Evolutionary conservation across 1,140 invertebrate species (phyloP), one percentile per base, ranked within the genome.

Genomic region (Drosophila kohkoa): DNA sequence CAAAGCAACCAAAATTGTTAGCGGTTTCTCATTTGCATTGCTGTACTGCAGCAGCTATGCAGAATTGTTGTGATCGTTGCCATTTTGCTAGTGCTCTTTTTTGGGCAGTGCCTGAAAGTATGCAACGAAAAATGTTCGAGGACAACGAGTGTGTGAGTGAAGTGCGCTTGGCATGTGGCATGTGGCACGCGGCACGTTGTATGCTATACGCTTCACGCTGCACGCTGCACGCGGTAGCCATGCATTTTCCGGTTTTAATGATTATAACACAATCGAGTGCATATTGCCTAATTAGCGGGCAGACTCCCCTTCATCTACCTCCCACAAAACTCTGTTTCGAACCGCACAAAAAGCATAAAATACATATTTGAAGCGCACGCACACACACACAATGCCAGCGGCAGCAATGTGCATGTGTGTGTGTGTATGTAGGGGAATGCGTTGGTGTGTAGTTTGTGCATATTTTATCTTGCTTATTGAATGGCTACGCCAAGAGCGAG

Each of bases 241-340:
- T 80, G 77, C 80, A 88, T 88, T 87, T 75, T 77, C 80, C 77
- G 85, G 73, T 77, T 88, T 88, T 89, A 89, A 89, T 88, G 85
- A 89, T 88, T 87, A 87, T 88, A 87, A 81, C 83, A 88, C 83
- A 88, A 88, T 88, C 85, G 82, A 88, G 80, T 88, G 83, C 83
- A 89, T 88, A 88, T 88, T 88, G 83, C 85, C 83, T 87, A 87
- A 87, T 87, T 87, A 87, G 83, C 85, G 83, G 66, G 63, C 75
- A 57, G 7, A 10, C 1, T 13, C 59, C 10, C 25, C 41, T 11
- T 7, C 8, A 20, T 30, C 16, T 1, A 1, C 13, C 30, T 8
- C 48, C 63, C 64, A 51, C 51, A 65, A 52, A 83, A 58, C 48
- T 28, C 13, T 72, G 60, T 55, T 55, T 28, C 79, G 52, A 58